A percentile compares a stretch with the other conserved stretches of the same genome.
Evolutionary conservation across 2,797 vertebrate species (phyloP).

Genomic region (Tenualosa ilisha): DNA sequence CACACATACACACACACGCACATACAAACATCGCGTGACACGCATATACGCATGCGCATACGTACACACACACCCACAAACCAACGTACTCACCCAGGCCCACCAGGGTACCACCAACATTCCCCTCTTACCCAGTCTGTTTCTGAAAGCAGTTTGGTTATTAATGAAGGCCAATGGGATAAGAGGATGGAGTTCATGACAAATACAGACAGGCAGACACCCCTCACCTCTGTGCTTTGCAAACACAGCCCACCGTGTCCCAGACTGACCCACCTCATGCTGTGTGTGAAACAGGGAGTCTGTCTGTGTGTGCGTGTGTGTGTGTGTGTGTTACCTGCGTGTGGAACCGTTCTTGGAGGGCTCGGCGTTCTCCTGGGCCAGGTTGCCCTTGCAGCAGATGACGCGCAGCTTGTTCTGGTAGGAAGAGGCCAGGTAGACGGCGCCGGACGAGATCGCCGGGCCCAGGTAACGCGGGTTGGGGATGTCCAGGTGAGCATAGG

Average conservation of each 20-base stretch:
- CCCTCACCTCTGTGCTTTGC: neutral
- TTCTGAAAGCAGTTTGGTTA: neutral
- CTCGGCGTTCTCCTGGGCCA: constrained; percentile 83
- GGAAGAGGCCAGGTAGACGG: constrained; percentile 88
- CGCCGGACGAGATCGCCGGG: constrained; percentile 94
- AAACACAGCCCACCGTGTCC: neutral
- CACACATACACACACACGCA: neutral
- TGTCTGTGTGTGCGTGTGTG: neutral
- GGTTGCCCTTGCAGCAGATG: constrained; percentile 97
- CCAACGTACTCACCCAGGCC: neutral
- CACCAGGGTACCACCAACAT: neutral
- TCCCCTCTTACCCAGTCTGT: neutral
- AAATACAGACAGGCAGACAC: too few relatives aligned
- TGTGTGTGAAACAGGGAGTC: neutral
- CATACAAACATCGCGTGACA: too few relatives aligned
- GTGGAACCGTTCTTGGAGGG: constrained; percentile 80
- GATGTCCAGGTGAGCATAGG: constrained; percentile 85
- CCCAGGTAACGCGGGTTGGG: constrained; percentile 90
- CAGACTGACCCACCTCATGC: neutral
- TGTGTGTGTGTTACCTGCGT: neutral
- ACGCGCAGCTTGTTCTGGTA: constrained; percentile 97
- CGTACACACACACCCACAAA: neutral
- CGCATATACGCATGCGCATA: too few relatives aligned
- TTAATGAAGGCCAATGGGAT: neutral
- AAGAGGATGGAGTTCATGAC: neutral